Evolutionary conservation across 2,113 vertebrate genomes (phyloP).

Genomic region (Elephantulus edwardii): DNA sequence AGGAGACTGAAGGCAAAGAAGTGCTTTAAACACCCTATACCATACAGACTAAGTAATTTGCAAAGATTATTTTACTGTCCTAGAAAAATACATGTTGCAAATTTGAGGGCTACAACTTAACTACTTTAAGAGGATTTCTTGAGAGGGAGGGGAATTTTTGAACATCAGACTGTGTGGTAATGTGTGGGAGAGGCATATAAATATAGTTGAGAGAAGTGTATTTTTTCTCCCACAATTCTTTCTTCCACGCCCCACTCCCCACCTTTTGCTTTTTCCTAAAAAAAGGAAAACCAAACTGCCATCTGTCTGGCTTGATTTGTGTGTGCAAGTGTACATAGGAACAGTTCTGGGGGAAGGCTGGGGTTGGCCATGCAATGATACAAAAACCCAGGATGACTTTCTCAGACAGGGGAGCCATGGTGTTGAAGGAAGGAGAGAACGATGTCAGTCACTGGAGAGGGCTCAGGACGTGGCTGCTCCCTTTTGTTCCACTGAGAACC

Average conservation of each 20-base stretch:
- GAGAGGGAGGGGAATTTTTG: conserved; percentile 71
- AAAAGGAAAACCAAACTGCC: conserved; percentile 65
- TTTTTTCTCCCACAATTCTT: not conserved
- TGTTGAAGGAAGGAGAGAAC: conserved; percentile 2
- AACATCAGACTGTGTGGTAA: conserved; percentile 61
- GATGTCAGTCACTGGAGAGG: not conserved
- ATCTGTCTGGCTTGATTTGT: conserved; percentile 28
- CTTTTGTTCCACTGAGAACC: not conserved
- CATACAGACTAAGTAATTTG: conserved; percentile 73
- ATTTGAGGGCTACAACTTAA: conserved; percentile 65
- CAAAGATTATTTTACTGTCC: conserved; percentile 84
- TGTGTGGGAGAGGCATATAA: conserved; percentile 68
- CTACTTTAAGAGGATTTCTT: conserved; percentile 44
- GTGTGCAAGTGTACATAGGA: conserved; percentile 13
- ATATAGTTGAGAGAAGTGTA: conserved; percentile 66
- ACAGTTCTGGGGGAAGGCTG: not conserved
- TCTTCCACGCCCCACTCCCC: not conserved
- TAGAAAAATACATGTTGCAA: conserved; percentile 83
- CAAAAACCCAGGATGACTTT: not conserved
- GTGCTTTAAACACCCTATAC: conserved; percentile 76
- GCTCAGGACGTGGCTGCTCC: not conserved
- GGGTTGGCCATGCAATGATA: conserved; percentile 61
- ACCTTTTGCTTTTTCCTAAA: conserved; percentile 4
- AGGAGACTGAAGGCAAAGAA: conserved; percentile 79
- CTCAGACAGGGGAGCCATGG: conserved; percentile 24